A percentile compares a stretch with the other conserved stretches of the same genome.
phyloP scores from a whole-genome alignment of 2,797 vertebrate genomes.

The Pteronotus mesoamericanus region DNA sequence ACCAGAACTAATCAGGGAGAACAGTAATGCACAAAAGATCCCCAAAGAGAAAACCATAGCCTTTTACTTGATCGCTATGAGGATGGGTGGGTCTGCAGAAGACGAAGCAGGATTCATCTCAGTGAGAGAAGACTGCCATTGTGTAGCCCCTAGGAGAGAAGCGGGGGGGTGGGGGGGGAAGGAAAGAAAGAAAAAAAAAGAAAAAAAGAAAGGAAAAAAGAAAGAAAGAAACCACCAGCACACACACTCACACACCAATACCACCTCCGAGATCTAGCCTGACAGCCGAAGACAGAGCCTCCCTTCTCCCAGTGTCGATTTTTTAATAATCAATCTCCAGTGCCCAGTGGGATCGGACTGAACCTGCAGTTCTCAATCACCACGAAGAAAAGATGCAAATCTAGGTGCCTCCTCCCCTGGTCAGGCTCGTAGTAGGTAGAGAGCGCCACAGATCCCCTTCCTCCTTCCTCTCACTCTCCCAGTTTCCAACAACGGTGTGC shows the following conservation, averaged over 20 bases:
- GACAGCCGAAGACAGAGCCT: slow-evolving; percentile 82
- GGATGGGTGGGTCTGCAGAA: slow-evolving; percentile 96
- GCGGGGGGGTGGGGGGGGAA: slow-evolving; percentile 70
- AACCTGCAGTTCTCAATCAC: slow-evolving; percentile 83
- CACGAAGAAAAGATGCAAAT: slow-evolving; percentile 76
- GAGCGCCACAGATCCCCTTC: slow-evolving; percentile 67
- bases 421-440: slow-evolving; percentile 63
- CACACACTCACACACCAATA: slow-evolving; percentile 78
- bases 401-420: slow-evolving; percentile 68
- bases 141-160: slow-evolving; percentile 86
- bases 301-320: slow-evolving; percentile 78
- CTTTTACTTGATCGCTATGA: slow-evolving; percentile 92
- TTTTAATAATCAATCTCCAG: slow-evolving; percentile 83
- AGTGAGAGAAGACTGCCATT: slow-evolving; percentile 90
- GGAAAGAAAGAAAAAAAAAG: slow-evolving; percentile 75
- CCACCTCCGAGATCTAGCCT: slow-evolving; percentile 84
- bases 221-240: slow-evolving; percentile 79
- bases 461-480: slow-evolving; percentile 72
- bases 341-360: slow-evolving; percentile 81
- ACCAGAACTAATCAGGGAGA: slow-evolving; percentile 89
- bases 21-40: slow-evolving; percentile 89
- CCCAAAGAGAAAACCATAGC: slow-evolving; percentile 92
- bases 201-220: slow-evolving; percentile 77
- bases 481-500: slow-evolving; percentile 85
- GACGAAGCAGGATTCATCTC: slow-evolving; percentile 95